phyloP scores from a whole-genome alignment of 2,113 vertebrate species.

The Puntigrus tetrazona region DNA sequence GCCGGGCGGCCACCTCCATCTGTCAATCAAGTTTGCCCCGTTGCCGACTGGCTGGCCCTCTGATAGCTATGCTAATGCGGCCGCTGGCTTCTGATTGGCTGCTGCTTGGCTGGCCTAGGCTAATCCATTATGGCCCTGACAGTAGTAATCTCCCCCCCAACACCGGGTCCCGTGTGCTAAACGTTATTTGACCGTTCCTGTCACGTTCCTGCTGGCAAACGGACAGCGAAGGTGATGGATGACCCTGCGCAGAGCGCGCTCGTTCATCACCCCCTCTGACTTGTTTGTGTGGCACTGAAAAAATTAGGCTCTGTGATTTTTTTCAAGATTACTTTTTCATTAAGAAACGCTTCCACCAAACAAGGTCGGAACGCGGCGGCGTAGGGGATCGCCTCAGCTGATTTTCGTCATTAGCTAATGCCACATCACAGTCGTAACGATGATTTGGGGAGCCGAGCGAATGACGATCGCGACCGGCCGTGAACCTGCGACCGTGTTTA shows the following conservation, averaged over 20 bases:
- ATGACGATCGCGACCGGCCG: slow-evolving; percentile 22
- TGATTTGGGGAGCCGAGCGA: background rate
- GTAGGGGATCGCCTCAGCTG: background rate
- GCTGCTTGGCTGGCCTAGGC: slow-evolving; percentile 67
- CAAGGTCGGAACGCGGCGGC: background rate
- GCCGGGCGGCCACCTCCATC: slow-evolving; percentile 70
- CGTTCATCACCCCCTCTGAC: slow-evolving; percentile 69
- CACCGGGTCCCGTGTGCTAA: slow-evolving; percentile 73
- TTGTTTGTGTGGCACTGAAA: slow-evolving; percentile 59
- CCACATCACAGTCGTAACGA: background rate
- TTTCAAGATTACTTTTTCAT: slow-evolving; percentile 50
- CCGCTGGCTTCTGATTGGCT: slow-evolving; percentile 65
- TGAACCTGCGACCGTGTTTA: slow-evolving; percentile 51
- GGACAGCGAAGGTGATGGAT: slow-evolving; percentile 70
- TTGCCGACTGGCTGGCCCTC: slow-evolving; percentile 68
- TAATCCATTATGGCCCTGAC: slow-evolving; percentile 78
- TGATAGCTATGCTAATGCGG: slow-evolving; percentile 77
- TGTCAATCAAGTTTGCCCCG: slow-evolving; percentile 69
- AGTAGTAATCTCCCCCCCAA: slow-evolving; percentile 74
- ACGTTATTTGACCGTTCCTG: slow-evolving; percentile 77
- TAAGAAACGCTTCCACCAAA: background rate
- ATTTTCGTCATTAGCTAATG: background rate
- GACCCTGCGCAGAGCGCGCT: slow-evolving; percentile 59
- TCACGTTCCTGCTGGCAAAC: slow-evolving; percentile 68
- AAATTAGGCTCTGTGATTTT: slow-evolving; percentile 41